Conservation (phyloP, 2,888 invertebrate genomes). For the Heliconius cydno region DNA sequence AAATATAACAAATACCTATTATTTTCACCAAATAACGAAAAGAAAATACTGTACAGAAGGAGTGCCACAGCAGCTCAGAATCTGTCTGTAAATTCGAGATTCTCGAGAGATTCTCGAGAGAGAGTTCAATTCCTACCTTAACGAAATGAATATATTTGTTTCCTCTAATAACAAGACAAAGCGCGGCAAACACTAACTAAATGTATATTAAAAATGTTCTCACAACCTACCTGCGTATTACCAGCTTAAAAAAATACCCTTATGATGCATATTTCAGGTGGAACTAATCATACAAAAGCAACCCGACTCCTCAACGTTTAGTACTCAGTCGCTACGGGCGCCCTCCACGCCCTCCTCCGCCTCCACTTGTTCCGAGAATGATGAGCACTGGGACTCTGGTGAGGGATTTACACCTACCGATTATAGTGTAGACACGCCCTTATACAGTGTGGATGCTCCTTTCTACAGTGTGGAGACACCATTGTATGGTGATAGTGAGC, state of each 20-base stretch:
- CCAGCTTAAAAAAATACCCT: not conserved
- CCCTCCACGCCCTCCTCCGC: slow-evolving; percentile 56
- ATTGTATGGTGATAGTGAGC: not conserved
- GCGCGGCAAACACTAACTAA: no score
- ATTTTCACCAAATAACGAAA: no score
- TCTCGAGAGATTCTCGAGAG: no score
- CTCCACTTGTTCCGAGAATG: slow-evolving; percentile 68
- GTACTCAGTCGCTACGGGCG: slow-evolving; percentile 52
- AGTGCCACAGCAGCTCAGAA: no score
- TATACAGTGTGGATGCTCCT: slow-evolving; percentile 5
- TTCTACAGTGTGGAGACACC: not conserved
- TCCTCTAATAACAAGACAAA: no score
- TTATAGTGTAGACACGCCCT: slow-evolving; percentile 24
- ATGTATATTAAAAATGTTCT: no score
- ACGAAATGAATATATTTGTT: no score
- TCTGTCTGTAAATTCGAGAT: no score
- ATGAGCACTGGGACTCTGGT: slow-evolving; percentile 90
- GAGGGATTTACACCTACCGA: slow-evolving; percentile 67
- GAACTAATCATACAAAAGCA: slow-evolving; percentile 85
- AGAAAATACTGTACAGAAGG: no score
- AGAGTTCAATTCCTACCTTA: no score
- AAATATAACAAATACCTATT: no score
- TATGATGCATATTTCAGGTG: slow-evolving; percentile 74
- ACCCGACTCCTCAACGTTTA: slow-evolving; percentile 75
- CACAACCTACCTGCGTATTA: no score